Evolutionary conservation across 2,113 vertebrate genomes (phyloP).

Genomic region (Nycticryphes semicollaris): DNA sequence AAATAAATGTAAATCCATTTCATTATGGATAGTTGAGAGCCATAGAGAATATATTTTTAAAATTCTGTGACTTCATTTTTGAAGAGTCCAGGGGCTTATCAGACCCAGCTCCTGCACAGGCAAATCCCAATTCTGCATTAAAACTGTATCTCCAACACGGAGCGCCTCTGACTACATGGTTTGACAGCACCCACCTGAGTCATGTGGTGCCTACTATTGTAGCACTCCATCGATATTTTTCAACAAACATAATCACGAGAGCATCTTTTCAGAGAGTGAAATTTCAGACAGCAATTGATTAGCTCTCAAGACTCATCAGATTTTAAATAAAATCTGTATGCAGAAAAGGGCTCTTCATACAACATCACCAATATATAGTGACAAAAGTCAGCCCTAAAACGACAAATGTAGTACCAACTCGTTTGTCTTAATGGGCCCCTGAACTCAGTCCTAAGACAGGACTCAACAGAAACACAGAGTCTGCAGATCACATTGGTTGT

Average conservation of each 20-base stretch:
- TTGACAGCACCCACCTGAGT: not conserved
- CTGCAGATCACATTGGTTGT: not conserved
- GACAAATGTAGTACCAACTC: not conserved
- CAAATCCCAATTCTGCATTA: conserved; percentile 4
- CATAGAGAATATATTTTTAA: not conserved
- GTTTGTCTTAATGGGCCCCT: not conserved
- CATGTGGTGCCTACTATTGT: not conserved
- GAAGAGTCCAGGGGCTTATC: conserved; percentile 9
- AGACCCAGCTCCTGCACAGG: not conserved
- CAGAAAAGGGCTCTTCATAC: not conserved
- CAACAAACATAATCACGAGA: not conserved
- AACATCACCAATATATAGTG: not conserved
- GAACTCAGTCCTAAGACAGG: not conserved
- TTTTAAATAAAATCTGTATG: not conserved
- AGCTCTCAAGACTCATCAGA: not conserved
- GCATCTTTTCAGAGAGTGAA: not conserved
- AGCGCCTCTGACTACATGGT: not conserved
- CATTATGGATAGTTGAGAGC: not conserved
- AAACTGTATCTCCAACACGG: not conserved
- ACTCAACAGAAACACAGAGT: not conserved
- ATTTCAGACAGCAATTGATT: conserved; percentile 25
- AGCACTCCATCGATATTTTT: not conserved
- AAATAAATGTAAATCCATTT: not conserved
- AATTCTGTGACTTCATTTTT: not conserved
- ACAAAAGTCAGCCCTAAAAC: not conserved